Evolutionary conservation across 2,113 vertebrate genomes (phyloP), one percentile per base, ranked within the genome.

Genomic region (Vireo altiloquus): DNA sequence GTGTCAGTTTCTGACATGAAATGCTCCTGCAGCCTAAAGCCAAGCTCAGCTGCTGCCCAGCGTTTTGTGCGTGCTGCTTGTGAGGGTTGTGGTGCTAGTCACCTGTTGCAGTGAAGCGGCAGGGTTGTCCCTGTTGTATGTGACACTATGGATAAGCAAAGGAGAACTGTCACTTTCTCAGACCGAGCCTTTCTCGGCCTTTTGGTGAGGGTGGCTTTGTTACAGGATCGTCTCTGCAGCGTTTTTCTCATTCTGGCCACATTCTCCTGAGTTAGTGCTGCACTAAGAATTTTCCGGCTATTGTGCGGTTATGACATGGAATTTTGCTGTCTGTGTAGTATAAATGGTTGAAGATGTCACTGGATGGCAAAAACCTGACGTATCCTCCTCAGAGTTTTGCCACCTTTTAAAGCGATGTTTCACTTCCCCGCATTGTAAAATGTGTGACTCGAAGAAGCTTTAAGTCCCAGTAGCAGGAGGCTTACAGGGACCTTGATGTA

Each of bases 51-150:
- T 47, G 82, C 75, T 59, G 64, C 61, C n/a, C 50, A 2, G 70
- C 1, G 1, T 40, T 39, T 44, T 39, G 24, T 87, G 27, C 17
- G 10, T 22, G n/a, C 15, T 37, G 50, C 46, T 46, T 14, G 1
- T 2, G 39, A 10, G 69, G 49, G 9, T 64, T 2, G 0, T 1
- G 0, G 27, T 77, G 65, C 49, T 47, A 1, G 50, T 94, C 92
- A 93, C 92, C 91, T 85, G 86, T 56, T 37, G 82, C 42, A 2
- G 1, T 1, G 53, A 40, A 53, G 54, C 39, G 4, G 0, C 2
- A 9, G 8, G 2, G 4, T 2, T 59, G 54, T 49, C 46, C 3
- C 0, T 15, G 37, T 13, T 31, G 28, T 16, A 0, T 0, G 0
- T 21, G 22, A 21, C 4, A 39, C 46, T 10, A 8, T 37, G 33